Evolutionary conservation across 2,888 invertebrate genomes (phyloP).

Genomic region (Aphodius sticticus): DNA sequence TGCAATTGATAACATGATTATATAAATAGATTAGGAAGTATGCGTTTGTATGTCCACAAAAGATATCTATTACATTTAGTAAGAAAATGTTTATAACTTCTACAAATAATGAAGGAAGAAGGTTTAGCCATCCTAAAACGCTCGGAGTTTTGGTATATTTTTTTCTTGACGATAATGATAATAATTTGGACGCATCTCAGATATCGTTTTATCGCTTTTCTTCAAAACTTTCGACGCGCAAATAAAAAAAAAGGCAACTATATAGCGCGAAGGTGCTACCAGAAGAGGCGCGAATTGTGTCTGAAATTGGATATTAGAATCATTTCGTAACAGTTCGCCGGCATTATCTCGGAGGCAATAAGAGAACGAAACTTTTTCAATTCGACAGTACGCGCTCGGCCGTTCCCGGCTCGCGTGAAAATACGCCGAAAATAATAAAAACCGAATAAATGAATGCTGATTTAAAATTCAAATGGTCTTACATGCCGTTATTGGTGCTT

Average conservation of each 20-base stretch:
- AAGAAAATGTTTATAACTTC: no score
- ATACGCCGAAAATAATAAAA: slow-evolving; percentile 41
- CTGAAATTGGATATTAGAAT: slow-evolving; percentile 36
- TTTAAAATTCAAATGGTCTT: slow-evolving; percentile 49
- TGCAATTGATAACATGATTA: no score
- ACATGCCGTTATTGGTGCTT: slow-evolving; percentile 33
- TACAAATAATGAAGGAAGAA: no score
- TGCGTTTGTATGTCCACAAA: no score
- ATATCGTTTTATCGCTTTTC: background rate
- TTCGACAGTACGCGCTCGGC: slow-evolving; percentile 42
- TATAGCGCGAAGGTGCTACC: background rate
- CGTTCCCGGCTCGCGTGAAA: slow-evolving; percentile 22
- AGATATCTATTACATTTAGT: no score
- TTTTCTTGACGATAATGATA: background rate
- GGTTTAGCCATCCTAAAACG: no score
- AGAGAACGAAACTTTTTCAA: slow-evolving; percentile 47
- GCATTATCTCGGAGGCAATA: slow-evolving; percentile 47
- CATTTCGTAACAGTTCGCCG: slow-evolving; percentile 41
- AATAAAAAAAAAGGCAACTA: background rate
- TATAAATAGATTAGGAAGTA: no score
- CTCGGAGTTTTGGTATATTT: background rate
- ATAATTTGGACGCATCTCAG: background rate
- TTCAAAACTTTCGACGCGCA: background rate
- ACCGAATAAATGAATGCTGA: slow-evolving; percentile 41
- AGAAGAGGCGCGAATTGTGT: background rate